phyloP scores from a whole-genome alignment of 2,113 vertebrate species.

The Actinemys pallida region DNA sequence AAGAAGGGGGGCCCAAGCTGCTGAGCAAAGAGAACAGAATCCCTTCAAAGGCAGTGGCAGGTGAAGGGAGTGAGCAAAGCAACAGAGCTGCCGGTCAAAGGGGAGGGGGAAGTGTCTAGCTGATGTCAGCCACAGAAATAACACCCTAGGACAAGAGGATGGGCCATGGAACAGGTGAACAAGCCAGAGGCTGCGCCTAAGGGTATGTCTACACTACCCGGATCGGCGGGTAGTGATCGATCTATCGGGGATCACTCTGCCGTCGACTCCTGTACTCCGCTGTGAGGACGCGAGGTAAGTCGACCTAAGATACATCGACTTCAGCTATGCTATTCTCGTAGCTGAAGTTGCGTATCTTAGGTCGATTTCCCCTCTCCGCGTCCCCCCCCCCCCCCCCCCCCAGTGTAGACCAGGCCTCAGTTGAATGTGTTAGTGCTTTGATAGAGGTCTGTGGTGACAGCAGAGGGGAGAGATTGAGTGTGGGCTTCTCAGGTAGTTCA shows the following conservation, averaged over 20 bases:
- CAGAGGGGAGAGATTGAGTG: neutral
- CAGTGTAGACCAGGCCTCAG: neutral
- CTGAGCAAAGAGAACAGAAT: neutral
- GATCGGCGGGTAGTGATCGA: too few species aligned
- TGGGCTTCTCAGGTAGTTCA: neutral
- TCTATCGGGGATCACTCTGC: too few species aligned
- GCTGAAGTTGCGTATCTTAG: too few species aligned
- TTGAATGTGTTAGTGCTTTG: neutral
- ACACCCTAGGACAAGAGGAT: neutral
- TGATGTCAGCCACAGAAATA: neutral
- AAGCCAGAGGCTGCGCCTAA: neutral
- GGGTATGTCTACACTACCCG: too few species aligned
- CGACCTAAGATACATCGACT: too few species aligned
- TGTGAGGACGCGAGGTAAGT: too few species aligned
- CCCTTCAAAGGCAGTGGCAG: neutral
- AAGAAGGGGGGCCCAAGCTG: neutral
- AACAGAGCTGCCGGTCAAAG: neutral
- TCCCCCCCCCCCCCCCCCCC: too few species aligned
- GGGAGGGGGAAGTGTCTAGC: too few species aligned
- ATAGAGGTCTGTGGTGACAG: neutral
- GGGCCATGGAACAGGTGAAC: neutral
- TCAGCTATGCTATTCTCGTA: too few species aligned
- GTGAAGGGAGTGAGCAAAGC: neutral
- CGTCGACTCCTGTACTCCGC: too few species aligned
- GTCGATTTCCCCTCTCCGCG: too few species aligned